These are phyloP conservation scores for Aspidiotus rigidus DNA, from an alignment of 2,888 invertebrate species.

Conservation along the genomic window DNA sequence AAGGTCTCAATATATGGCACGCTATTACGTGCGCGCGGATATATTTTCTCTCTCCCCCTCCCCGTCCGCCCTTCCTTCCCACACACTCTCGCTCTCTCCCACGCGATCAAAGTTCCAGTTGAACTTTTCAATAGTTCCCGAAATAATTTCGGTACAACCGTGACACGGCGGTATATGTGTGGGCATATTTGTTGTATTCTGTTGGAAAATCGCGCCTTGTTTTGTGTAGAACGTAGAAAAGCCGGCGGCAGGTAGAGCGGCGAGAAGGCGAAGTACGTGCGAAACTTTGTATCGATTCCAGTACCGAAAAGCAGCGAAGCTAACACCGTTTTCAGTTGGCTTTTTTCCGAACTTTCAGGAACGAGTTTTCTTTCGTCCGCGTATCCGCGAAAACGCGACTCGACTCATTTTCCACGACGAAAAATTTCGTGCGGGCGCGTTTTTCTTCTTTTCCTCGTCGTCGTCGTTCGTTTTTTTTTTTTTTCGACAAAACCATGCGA, in stretches of 20 bases:
- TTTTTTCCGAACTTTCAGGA: neutral
- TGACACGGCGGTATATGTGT: neutral
- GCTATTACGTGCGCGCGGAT: too few species aligned
- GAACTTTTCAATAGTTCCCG: neutral
- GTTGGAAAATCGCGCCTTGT: slow-evolving; percentile 1
- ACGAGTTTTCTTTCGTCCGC: neutral
- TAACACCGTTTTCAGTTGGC: neutral
- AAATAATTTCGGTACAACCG: slow-evolving; percentile 4
- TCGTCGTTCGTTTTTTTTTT: too few species aligned
- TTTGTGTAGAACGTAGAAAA: neutral
- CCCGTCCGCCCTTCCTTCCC: too few species aligned
- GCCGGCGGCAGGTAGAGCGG: neutral
- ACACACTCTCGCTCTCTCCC: too few species aligned
- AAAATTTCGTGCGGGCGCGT: too few species aligned
- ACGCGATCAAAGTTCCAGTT: too few species aligned
- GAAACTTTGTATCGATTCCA: slow-evolving; percentile 30
- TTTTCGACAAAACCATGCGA: too few species aligned
- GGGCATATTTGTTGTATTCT: slow-evolving; percentile 4
- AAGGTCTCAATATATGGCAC: too few species aligned
- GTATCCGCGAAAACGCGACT: neutral
- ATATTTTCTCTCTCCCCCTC: too few species aligned
- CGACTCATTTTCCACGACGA: too few species aligned
- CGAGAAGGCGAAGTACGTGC: slow-evolving; percentile 10
- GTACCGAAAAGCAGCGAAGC: slow-evolving; percentile 24
- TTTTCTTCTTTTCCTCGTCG: too few species aligned